phyloP scores from a whole-genome alignment of 2,888 invertebrate species.

The Furcula furcula region DNA sequence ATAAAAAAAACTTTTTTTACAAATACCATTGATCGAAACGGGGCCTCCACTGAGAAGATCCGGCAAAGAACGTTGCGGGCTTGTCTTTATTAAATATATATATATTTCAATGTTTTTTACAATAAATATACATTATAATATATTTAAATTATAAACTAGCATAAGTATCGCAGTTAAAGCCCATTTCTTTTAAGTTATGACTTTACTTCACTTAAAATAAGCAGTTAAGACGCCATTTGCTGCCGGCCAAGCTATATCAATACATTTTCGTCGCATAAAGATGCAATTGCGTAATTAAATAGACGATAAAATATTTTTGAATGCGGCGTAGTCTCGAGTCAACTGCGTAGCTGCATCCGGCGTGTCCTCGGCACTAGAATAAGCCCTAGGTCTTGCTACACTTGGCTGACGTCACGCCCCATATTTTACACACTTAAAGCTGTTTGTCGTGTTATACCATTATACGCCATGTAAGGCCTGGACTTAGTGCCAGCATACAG shows the following conservation, averaged over 20 bases:
- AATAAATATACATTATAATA: too few relatives aligned
- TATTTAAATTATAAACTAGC: too few relatives aligned
- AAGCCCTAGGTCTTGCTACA: slow-evolving; percentile 61
- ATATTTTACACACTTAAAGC: slow-evolving; percentile 81
- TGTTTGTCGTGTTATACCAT: slow-evolving; percentile 81
- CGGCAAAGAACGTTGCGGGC: too few relatives aligned
- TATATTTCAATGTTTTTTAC: too few relatives aligned
- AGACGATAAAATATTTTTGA: slow-evolving; percentile 36
- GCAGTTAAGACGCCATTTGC: background rate
- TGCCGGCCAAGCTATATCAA: slow-evolving; percentile 5
- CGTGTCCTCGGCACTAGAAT: slow-evolving; percentile 57
- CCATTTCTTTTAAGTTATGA: too few relatives aligned
- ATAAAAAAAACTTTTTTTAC: too few relatives aligned
- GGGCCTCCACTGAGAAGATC: too few relatives aligned
- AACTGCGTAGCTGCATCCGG: slow-evolving; percentile 54
- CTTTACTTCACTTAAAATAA: background rate
- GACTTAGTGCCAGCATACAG: slow-evolving; percentile 71
- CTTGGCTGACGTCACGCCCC: slow-evolving; percentile 72
- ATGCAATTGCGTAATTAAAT: slow-evolving; percentile 31
- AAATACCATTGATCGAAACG: too few relatives aligned
- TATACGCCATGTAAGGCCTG: slow-evolving; percentile 76
- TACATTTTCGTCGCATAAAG: slow-evolving; percentile 13
- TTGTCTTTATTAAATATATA: too few relatives aligned
- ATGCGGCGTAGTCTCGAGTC: slow-evolving; percentile 31
- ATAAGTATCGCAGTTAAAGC: too few relatives aligned